Conservation (phyloP, 2,797 vertebrate genomes). For the Geotrypetes seraphini region DNA sequence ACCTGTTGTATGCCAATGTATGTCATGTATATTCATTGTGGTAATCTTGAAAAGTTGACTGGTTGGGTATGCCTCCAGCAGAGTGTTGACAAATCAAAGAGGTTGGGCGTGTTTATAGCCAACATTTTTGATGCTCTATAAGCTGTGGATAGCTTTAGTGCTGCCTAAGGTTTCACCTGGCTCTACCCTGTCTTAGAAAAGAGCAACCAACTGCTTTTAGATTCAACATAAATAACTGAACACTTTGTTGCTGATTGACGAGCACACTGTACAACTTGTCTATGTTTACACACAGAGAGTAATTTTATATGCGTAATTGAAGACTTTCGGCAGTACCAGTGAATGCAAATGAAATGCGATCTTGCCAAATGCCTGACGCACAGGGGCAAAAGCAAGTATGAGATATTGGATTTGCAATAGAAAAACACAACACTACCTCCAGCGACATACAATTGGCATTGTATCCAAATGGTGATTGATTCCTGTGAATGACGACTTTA, state of each 20-base stretch:
- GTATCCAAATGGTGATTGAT: not conserved
- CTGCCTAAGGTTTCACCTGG: too few relatives aligned
- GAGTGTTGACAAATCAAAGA: too few relatives aligned
- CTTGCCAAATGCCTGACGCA: not conserved
- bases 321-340: constrained; percentile 12
- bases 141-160: too few relatives aligned
- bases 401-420: not conserved
- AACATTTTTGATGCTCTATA: too few relatives aligned
- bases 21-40: too few relatives aligned
- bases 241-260: not conserved
- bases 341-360: constrained; percentile 7
- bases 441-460: rapidly evolving
- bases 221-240: not conserved
- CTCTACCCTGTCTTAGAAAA: too few relatives aligned
- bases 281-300: constrained; percentile 5
- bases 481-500: not conserved
- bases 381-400: not conserved
- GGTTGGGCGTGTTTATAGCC: too few relatives aligned
- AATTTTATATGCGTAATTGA: constrained; percentile 19
- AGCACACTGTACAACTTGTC: not conserved
- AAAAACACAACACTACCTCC: not conserved
- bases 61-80: too few relatives aligned
- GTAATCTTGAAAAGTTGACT: too few relatives aligned
- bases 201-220: not conserved
- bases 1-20: too few relatives aligned